Conservation (phyloP, 2,888 invertebrate species). For the Uropetala carovei region DNA sequence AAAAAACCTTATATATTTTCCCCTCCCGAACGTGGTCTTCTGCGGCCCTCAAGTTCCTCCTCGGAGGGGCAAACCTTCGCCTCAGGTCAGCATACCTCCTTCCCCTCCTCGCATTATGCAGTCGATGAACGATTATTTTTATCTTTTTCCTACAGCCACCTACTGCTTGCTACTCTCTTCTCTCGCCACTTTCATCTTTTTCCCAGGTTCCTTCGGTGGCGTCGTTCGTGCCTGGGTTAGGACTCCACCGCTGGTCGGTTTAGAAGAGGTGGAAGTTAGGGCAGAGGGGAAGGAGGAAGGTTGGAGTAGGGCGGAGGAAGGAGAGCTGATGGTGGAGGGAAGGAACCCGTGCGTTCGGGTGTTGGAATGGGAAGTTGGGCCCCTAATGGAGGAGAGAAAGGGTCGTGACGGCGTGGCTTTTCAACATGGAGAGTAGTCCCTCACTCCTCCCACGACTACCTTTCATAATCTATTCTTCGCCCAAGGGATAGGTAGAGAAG, state of each 20-base stretch:
- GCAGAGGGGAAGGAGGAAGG: too few species aligned
- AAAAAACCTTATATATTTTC: neutral
- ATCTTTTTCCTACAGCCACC: neutral
- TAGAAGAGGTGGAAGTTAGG: neutral
- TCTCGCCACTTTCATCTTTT: neutral
- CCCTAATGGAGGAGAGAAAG: conserved; percentile 22
- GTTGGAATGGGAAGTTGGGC: neutral
- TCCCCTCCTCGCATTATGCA: conserved; percentile 19
- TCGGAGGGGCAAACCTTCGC: neutral
- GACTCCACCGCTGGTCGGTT: too few species aligned
- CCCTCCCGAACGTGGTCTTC: neutral
- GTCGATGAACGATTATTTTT: conserved; percentile 21
- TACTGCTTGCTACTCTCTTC: neutral
- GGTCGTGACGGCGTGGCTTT: conserved; percentile 3
- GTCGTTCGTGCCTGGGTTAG: neutral
- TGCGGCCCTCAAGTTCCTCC: neutral
- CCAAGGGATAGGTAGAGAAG: neutral
- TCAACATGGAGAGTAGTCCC: neutral
- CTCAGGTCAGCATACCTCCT: neutral
- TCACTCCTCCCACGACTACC: conserved; percentile 19
- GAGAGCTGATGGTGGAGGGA: neutral
- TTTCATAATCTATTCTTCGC: conserved; percentile 13
- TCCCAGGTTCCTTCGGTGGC: neutral
- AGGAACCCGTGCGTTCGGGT: neutral
- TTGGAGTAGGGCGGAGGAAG: too few species aligned